Evolutionary conservation across 1,140 invertebrate genomes (phyloP).

Genomic region (Drosophila gunungcola): DNA sequence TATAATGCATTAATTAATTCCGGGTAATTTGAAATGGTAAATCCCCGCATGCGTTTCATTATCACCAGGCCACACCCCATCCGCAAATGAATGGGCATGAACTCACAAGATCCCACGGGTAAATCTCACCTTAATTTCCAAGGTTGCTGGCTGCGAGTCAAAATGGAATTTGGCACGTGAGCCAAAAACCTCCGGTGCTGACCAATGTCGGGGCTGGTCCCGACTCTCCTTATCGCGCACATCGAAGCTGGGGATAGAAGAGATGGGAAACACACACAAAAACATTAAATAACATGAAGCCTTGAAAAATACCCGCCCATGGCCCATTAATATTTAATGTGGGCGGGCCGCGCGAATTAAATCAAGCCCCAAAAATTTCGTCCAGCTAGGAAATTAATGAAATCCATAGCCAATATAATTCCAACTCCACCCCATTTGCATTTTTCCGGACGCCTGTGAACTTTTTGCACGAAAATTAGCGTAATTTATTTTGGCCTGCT

Average conservation of each 20-base stretch:
- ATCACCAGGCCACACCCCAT: neutral
- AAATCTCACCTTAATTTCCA: conserved; percentile 86
- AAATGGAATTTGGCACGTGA: conserved; percentile 91
- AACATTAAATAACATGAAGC: conserved; percentile 57
- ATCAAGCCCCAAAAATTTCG: conserved; percentile 49
- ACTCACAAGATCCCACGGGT: conserved; percentile 6
- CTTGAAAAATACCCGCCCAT: conserved; percentile 15
- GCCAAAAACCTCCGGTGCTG: conserved; percentile 91
- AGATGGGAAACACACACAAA: conserved; percentile 42
- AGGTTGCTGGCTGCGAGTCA: conserved; percentile 89
- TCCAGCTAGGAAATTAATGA: conserved; percentile 58
- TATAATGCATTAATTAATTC: conserved; percentile 31
- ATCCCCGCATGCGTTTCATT: conserved; percentile 5
- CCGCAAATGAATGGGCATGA: conserved; percentile 24
- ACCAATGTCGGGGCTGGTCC: conserved; percentile 90
- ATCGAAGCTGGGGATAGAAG: conserved; percentile 88
- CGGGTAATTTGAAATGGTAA: conserved; percentile 37
- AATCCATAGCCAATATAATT: conserved; percentile 71
- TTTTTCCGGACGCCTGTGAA: conserved; percentile 30
- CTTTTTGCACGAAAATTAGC: conserved; percentile 66
- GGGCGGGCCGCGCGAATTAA: conserved; percentile 41
- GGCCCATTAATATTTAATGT: conserved; percentile 61
- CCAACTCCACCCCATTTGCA: conserved; percentile 11
- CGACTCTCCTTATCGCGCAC: conserved; percentile 90
- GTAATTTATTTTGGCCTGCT: conserved; percentile 72